phyloP scores from a whole-genome alignment of 1,140 invertebrate species.

The Trinorchestia longiramus region DNA sequence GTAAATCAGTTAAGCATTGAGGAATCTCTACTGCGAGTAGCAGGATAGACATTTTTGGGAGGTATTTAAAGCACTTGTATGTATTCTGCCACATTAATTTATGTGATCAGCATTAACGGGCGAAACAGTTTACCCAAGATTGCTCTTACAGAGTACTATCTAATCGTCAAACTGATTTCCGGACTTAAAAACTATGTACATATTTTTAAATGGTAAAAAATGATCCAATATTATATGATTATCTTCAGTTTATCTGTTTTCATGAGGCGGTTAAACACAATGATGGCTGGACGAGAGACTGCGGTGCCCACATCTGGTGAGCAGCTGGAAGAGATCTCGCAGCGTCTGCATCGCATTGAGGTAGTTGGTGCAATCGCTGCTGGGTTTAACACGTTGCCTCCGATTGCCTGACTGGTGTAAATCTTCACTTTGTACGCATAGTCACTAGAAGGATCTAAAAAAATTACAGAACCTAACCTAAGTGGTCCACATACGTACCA shows the following conservation, averaged over 20 bases:
- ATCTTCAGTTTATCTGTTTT: not conserved
- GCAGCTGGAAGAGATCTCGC: not conserved
- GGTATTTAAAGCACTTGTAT: not conserved
- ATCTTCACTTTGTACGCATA: no score
- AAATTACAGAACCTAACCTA: no score
- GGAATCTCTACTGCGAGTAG: not conserved
- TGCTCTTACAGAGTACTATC: no score
- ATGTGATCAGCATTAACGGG: no score
- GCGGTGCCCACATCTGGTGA: not conserved
- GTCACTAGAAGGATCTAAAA: no score
- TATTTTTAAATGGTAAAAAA: not conserved
- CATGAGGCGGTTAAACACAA: not conserved
- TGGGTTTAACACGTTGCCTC: not conserved
- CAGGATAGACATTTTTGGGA: not conserved
- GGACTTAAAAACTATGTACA: not conserved
- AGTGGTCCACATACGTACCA: no score
- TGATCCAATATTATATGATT: not conserved
- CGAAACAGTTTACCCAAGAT: no score
- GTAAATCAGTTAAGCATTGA: not conserved
- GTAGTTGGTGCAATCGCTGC: not conserved
- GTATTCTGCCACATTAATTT: no score
- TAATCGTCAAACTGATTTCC: no score
- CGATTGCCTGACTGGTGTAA: no score
- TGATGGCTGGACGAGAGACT: not conserved
- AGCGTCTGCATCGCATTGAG: not conserved